phyloP scores from a whole-genome alignment of 2,888 invertebrate species.

The Eupithecia subfuscata region DNA sequence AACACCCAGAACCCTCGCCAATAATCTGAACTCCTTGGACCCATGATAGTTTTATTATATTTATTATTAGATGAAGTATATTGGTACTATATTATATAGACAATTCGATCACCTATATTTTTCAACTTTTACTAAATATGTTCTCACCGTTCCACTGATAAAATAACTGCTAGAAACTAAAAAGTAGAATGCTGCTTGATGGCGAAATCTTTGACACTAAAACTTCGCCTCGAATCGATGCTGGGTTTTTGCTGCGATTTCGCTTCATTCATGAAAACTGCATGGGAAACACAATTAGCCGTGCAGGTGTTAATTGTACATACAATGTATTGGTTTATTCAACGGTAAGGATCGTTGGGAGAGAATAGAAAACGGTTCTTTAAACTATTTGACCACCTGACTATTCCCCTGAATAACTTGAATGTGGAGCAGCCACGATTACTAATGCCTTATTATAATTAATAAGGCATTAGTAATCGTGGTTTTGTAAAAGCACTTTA shows the following conservation, averaged over 20 bases:
- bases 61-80: too few species aligned
- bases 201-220: background rate
- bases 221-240: background rate
- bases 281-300: conserved; percentile 41
- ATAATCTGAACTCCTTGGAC: too few species aligned
- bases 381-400: conserved; percentile 18
- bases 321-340: conserved; percentile 28
- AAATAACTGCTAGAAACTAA: background rate
- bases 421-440: background rate
- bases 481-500: too few species aligned
- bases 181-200: background rate
- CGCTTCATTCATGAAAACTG: conserved; percentile 35
- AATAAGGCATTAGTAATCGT: too few species aligned
- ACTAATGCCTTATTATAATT: background rate
- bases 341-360: background rate
- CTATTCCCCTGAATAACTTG: background rate
- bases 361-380: conserved; percentile 11
- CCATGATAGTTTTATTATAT: too few species aligned
- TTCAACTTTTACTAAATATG: too few species aligned
- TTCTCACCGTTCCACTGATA: too few species aligned
- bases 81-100: too few species aligned
- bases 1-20: too few species aligned
- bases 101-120: too few species aligned
- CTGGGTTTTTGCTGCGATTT: conserved; percentile 38
- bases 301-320: conserved; percentile 22